Evolutionary conservation across 2,888 invertebrate genomes (phyloP), one percentile per base, ranked within the genome.

Genomic region (Smittia aterrima): DNA sequence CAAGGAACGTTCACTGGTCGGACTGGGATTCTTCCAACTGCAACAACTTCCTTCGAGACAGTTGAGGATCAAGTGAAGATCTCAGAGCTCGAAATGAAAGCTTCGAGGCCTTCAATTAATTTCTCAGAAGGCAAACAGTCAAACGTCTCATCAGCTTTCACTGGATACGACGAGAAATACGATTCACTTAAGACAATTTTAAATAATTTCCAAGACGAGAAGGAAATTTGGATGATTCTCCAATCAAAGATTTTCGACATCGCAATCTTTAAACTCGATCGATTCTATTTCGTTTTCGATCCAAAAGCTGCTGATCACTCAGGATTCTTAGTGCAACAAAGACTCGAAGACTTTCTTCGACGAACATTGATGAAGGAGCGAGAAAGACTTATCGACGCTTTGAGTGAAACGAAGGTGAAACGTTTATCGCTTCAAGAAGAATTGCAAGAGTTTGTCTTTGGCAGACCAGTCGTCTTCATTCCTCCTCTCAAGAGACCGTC

Each of bases 291-390:
- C 77, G 83, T 86, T 78, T 89, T 87, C 72, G 89, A 90, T 77
- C 87, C 89, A 0, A 86, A 87, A 27, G 85, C 85, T 0, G 86
- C 87, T 72, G 85, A 87, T 76, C 85, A 86, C 11, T 82, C 85
- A 20, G 89, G 89, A 77, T 75, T 79, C 77, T 76, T 76, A 4
- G 81, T 81, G 0, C 32, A 72, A 11, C 72, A 77, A 1, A 75
- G 79, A 11, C 67, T 77, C 41, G 73, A 76, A 58, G 67, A 66
- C 13, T 68, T 64, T 22, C 18, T 27, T 25, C 41, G 47, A n/a
- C 16, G 20, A 16, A 47, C 9, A 9, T 9, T 64, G 13, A 47
- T 0, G 11, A 18, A 66, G 1, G 66, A 74, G 32, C 40, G 16
- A 24, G 7, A 24, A 20, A 41, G 25, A 4, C 32, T n/a, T 2